phyloP scores from a whole-genome alignment of 2,888 invertebrate genomes.

The Proisotoma minuta region DNA sequence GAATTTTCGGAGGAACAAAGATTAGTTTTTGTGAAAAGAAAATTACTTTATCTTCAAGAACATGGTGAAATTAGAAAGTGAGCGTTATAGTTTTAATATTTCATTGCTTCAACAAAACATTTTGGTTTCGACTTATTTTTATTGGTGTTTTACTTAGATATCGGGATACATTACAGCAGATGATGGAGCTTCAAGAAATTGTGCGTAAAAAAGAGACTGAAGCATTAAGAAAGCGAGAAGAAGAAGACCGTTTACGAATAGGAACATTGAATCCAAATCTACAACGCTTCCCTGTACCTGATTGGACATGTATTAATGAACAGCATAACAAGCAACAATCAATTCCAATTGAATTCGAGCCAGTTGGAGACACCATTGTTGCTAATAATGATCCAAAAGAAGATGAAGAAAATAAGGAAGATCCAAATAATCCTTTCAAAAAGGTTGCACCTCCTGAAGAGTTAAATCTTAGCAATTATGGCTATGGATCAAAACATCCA shows the following conservation, averaged over 20 bases:
- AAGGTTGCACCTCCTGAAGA: constrained; percentile 41
- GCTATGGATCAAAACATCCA: constrained; percentile 42
- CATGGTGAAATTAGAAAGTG: constrained; percentile 42
- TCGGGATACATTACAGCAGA: constrained; percentile 43
- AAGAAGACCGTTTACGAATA: constrained; percentile 20
- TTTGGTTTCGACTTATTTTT: not conserved
- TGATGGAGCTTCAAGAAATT: constrained; percentile 34
- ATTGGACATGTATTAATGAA: not conserved
- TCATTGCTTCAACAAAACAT: not conserved
- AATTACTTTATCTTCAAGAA: constrained; percentile 44
- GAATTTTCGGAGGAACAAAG: constrained; percentile 44
- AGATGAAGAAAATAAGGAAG: constrained; percentile 18
- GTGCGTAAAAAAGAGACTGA: constrained; percentile 23
- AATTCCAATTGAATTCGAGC: constrained; percentile 43
- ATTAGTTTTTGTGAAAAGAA: constrained; percentile 37
- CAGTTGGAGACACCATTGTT: constrained; percentile 17
- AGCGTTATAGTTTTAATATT: constrained; percentile 5
- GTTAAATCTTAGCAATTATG: constrained; percentile 35
- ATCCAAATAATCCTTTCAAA: constrained; percentile 28
- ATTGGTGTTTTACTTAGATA: constrained; percentile 28
- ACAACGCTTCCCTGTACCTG: constrained; percentile 36
- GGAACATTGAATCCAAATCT: constrained; percentile 2
- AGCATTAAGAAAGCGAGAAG: constrained; percentile 26
- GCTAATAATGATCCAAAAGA: not conserved
- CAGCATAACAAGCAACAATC: constrained; percentile 15